Conservation (phyloP, 2,113 vertebrate genomes). For the Abramis brama region DNA sequence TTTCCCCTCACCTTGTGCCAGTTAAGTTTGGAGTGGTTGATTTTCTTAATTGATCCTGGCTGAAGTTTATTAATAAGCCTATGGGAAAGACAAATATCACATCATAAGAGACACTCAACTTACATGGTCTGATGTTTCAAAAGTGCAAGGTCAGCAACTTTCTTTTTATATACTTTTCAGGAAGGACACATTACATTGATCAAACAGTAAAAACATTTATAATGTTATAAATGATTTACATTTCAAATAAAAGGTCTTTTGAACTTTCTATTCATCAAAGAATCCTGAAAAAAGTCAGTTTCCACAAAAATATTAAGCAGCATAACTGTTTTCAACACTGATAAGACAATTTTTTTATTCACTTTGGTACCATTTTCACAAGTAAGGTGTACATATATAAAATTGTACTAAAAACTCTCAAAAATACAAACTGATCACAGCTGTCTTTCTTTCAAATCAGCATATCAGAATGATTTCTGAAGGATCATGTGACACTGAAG, state of each 20-base stretch:
- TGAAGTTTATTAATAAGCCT: conserved; percentile 86
- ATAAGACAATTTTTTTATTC: neutral
- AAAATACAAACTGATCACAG: no score
- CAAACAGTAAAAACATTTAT: no score
- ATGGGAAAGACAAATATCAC: conserved; percentile 50
- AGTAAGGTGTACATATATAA: no score
- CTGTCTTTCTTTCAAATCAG: neutral
- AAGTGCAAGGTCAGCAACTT: neutral
- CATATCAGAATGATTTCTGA: neutral
- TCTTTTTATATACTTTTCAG: no score
- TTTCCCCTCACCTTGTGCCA: conserved; percentile 85
- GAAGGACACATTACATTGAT: no score
- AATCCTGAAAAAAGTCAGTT: neutral
- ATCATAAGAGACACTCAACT: neutral
- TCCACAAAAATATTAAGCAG: neutral
- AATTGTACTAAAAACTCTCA: no score
- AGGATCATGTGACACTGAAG: neutral
- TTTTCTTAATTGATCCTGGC: conserved; percentile 86
- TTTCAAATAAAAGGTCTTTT: neutral
- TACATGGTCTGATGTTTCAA: neutral
- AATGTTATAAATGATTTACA: neutral
- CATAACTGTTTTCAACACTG: neutral
- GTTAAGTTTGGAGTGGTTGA: conserved; percentile 86
- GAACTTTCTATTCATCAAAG: neutral
- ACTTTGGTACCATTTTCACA: neutral